A percentile compares a stretch with the other conserved stretches of the same genome.
Conservation (phyloP, 2,113 vertebrate genomes). For the Mesoclemmys tuberculata region DNA sequence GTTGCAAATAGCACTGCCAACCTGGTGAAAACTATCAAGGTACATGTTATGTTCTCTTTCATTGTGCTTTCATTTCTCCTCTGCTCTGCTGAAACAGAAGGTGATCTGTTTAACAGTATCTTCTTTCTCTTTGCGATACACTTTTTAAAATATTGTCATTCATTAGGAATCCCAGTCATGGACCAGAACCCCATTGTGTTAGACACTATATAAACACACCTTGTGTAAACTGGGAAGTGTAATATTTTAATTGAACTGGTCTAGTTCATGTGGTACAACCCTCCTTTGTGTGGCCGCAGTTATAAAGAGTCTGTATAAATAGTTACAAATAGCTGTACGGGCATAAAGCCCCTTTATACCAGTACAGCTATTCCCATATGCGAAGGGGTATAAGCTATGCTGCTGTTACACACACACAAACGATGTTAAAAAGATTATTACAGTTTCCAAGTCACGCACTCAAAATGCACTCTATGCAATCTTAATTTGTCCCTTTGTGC, state of each 20-base stretch:
- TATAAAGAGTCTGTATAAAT: neutral
- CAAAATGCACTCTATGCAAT: neutral
- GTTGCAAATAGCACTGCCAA: conserved; percentile 99
- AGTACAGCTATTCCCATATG: neutral
- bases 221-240: neutral
- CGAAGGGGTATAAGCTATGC: neutral
- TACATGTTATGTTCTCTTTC: conserved; percentile 58
- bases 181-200: neutral
- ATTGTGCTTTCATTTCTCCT: neutral
- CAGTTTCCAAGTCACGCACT: neutral
- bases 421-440: neutral
- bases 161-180: neutral
- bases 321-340: neutral
- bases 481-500: neutral
- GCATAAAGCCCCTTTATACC: neutral
- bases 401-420: neutral
- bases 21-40: conserved; percentile 99
- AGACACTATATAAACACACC: neutral
- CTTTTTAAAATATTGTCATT: neutral
- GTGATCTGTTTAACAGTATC: neutral
- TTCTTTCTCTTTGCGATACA: neutral
- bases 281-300: neutral
- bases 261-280: neutral
- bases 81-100: neutral
- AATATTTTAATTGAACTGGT: neutral